Evolutionary conservation across 1,140 invertebrate species (phyloP), one percentile per base, ranked within the genome.

Genomic region (Lepidurus couesii): DNA sequence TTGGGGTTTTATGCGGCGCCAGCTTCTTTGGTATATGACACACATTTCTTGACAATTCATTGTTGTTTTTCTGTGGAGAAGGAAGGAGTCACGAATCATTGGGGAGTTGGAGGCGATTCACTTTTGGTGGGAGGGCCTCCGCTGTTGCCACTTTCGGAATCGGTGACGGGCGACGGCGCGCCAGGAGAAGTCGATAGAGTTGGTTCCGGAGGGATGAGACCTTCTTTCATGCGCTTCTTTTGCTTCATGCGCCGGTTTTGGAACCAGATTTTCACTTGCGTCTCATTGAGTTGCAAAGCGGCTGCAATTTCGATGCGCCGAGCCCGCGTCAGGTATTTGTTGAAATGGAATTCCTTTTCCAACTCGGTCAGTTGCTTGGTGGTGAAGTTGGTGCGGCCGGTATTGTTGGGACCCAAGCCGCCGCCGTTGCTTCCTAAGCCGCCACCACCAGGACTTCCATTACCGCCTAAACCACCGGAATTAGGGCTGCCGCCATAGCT

Each of bases 271-370:
- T 94, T 94, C 11, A 93, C 92, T 87, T 98, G 95, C 0, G 97
- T 98, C 84, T 99, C 98, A 85, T 99, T 99, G 6, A 99, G 90
- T 84, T 97, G 94, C 21, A 99, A 86, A 1, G 95, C 92, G 1
- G 95, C 94, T 0, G 98, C 98, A 81, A 99, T 99, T 86, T 99
- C 98, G 82, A 99, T 98, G 81, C 98, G 89, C 81, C 97, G 87
- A 8, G 96, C 97, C 81, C 98, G 88, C 3, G 97, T 99, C 82
- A 99, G 89, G 88, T 99, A 99, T 87, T 98, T 98, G 87, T 98
- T 98, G 86, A 98, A 99, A 86, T 99, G 97, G 86, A 99, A 99
- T 86, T 99, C 97, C 85, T 99, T 99, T 85, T 99, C 97, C 81
- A 99, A 88, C 86, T 99, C 98, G 1, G 97, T 99, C 75, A 99